Conservation (phyloP, 2,888 invertebrate species). For the Gryllus longicercus region DNA sequence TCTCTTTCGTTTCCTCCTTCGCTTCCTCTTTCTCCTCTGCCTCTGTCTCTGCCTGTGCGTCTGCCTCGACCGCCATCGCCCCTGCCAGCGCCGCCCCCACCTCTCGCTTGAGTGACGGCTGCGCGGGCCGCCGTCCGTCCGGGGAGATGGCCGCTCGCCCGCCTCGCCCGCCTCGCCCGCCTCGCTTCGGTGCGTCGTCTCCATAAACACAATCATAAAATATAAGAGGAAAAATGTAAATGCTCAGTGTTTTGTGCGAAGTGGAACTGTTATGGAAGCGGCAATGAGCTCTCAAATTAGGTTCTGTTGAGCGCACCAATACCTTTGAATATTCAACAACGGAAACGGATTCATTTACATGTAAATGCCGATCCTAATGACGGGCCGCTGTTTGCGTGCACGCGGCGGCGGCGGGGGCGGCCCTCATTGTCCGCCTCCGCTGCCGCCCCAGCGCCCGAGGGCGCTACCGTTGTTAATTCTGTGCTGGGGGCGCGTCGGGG, state of each 20-base stretch:
- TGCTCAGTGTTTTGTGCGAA: conserved; percentile 17
- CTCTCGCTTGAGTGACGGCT: background rate
- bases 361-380: conserved; percentile 17
- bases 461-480: background rate
- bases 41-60: background rate
- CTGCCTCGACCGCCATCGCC: background rate
- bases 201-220: conserved; percentile 11
- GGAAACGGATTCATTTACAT: conserved; percentile 17
- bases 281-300: conserved; percentile 17
- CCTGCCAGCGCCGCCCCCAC: background rate
- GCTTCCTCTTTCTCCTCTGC: background rate
- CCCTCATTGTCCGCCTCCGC: background rate
- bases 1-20: background rate
- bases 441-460: background rate
- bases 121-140: no score
- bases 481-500: background rate
- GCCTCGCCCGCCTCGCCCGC: background rate
- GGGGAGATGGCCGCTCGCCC: background rate
- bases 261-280: conserved; percentile 17
- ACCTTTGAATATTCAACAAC: conserved; percentile 17
- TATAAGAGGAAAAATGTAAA: conserved; percentile 7
- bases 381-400: conserved; percentile 4
- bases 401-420: background rate
- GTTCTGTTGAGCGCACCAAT: conserved; percentile 17
- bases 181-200: background rate